A percentile compares a stretch with the other conserved stretches of the same genome.
Conservation (phyloP, 1,140 invertebrate genomes). For the Samia ricini region DNA sequence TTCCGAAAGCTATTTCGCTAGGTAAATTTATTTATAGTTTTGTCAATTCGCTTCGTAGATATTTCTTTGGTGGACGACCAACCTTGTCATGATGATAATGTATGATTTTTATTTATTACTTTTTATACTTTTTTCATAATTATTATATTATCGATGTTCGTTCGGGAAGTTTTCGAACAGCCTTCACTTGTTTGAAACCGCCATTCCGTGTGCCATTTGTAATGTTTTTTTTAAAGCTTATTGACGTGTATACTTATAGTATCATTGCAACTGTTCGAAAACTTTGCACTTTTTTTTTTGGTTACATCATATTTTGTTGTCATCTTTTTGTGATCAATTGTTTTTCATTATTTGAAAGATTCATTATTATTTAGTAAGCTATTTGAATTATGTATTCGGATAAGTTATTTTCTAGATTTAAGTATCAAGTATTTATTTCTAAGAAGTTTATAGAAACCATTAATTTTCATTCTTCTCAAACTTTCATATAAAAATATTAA, state of each 20-base stretch:
- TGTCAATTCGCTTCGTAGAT: background rate
- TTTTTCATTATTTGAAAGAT: conserved; percentile 2
- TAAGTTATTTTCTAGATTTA: too few species aligned
- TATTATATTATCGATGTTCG: conserved; percentile 15
- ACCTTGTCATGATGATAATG: conserved; percentile 47
- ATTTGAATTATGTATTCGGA: background rate
- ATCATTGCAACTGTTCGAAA: conserved; percentile 79
- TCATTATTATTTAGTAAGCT: conserved; percentile 7
- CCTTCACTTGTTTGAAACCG: conserved; percentile 80
- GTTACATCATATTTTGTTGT: conserved; percentile 11
- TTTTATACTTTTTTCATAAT: conserved; percentile 23
- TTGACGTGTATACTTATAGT: conserved; percentile 53
- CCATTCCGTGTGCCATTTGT: conserved; percentile 59
- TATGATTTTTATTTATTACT: conserved; percentile 53
- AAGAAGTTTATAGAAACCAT: too few species aligned
- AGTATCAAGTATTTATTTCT: too few species aligned
- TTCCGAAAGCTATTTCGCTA: too few species aligned
- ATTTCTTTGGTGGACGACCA: background rate
- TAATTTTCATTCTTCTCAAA: too few species aligned
- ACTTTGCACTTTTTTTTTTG: conserved; percentile 75
- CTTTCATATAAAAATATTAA: too few species aligned
- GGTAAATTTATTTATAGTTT: too few species aligned
- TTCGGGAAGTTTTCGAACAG: conserved; percentile 84
- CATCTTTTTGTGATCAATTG: background rate
- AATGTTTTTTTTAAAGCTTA: conserved; percentile 45